Percentiles rank a stretch among this genome's conserved stretches.
These are phyloP conservation scores for Acleris cristana DNA, from an alignment of 2,888 invertebrate species.

Conservation along the genomic window DNA sequence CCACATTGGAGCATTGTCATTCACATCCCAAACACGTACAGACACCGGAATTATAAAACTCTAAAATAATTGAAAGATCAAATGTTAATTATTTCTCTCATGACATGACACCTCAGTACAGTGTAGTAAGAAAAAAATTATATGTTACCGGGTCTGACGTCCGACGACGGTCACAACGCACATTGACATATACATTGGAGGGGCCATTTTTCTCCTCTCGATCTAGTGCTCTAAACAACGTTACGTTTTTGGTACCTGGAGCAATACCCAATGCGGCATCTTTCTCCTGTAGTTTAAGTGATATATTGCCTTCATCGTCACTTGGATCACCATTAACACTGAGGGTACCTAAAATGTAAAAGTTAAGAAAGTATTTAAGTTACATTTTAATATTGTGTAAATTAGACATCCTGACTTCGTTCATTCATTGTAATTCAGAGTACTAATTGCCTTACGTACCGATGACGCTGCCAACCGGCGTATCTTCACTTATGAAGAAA, in stretches of 20 bases:
- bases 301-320: conserved; percentile 88
- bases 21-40: conserved; percentile 94
- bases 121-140: conserved; percentile 46
- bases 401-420: too few species aligned
- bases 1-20: conserved; percentile 95
- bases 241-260: conserved; percentile 91
- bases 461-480: conserved; percentile 90
- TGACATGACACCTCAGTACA: neutral
- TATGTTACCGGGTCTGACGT: conserved; percentile 88
- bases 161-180: conserved; percentile 91
- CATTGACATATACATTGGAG: conserved; percentile 92
- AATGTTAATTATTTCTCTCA: neutral
- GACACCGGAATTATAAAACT: conserved; percentile 92
- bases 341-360: conserved; percentile 80
- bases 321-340: conserved; percentile 92
- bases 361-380: neutral
- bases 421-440: neutral
- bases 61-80: conserved; percentile 57
- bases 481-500: conserved; percentile 94
- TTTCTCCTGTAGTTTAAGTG: conserved; percentile 89
- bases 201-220: conserved; percentile 93
- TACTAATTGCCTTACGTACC: conserved; percentile 69
- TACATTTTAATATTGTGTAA: too few species aligned
- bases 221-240: conserved; percentile 90
- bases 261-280: conserved; percentile 91